Percentiles rank a stretch among this genome's conserved stretches.
Conservation (phyloP, 2,113 vertebrate species). For the Calidris pygmaea region DNA sequence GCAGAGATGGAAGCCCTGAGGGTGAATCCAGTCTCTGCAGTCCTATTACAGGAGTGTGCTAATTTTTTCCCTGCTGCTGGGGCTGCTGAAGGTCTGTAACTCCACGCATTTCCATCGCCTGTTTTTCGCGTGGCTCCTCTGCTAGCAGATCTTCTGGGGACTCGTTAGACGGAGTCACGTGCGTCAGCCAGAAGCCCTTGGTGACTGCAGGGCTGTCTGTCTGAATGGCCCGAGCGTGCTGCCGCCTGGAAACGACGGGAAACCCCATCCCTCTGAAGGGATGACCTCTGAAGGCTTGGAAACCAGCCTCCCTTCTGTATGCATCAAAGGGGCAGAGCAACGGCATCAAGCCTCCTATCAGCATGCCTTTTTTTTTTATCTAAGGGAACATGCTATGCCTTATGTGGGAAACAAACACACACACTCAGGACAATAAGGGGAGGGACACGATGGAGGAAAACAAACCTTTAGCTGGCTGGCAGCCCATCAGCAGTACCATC, state of each 20-base stretch:
- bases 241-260: neutral
- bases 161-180: neutral
- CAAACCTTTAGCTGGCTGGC: slow-evolving; percentile 10
- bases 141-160: neutral
- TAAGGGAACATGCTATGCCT: neutral
- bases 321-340: neutral
- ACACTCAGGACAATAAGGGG: neutral
- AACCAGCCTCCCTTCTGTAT: neutral
- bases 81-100: neutral
- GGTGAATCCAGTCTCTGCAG: neutral
- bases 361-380: neutral
- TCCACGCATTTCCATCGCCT: neutral
- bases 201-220: neutral
- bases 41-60: neutral
- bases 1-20: neutral
- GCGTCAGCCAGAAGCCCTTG: neutral
- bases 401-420: neutral
- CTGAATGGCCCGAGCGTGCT: rapidly evolving
- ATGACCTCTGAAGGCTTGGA: neutral
- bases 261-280: neutral
- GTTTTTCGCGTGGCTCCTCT: neutral
- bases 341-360: neutral
- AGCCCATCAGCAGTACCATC: slow-evolving; percentile 7
- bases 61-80: neutral
- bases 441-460: neutral